Evolutionary conservation across 2,113 vertebrate species (phyloP).

Genomic region (Callocephalon fimbriatum): DNA sequence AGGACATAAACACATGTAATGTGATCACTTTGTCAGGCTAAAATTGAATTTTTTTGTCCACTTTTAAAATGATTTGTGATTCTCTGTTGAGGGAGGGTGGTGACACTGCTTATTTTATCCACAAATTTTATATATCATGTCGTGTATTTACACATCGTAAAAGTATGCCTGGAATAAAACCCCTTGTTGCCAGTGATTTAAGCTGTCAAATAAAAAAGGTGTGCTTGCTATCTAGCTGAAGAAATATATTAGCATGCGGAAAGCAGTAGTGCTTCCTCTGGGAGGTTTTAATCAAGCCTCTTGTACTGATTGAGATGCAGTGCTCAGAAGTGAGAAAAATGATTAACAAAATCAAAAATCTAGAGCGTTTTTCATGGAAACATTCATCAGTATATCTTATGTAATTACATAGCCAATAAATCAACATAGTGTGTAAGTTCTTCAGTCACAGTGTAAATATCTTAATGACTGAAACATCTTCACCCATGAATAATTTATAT

Average conservation of each 20-base stretch:
- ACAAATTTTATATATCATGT: not conserved
- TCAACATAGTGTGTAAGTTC: constrained; percentile 70
- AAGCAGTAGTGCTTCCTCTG: constrained; percentile 21
- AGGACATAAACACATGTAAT: not conserved
- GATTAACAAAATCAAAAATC: constrained; percentile 77
- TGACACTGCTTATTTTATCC: not conserved
- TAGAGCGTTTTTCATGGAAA: constrained; percentile 60
- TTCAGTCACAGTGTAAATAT: constrained; percentile 76
- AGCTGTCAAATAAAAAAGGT: not conserved
- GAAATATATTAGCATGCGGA: constrained; percentile 21
- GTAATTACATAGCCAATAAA: constrained; percentile 77
- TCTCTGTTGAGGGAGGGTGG: not conserved
- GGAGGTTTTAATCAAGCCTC: constrained; percentile 70
- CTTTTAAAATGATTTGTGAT: not conserved
- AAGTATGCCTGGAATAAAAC: constrained; percentile 2
- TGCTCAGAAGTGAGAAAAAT: constrained; percentile 62
- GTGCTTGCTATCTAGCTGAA: constrained; percentile 3
- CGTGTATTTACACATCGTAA: not conserved
- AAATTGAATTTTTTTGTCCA: not conserved
- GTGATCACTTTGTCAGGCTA: not conserved
- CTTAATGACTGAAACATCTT: constrained; percentile 79
- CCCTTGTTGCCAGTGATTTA: constrained; percentile 2
- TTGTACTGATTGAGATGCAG: constrained; percentile 72
- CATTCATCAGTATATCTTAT: constrained; percentile 75
- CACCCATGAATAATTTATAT: constrained; percentile 82